Base-by-base conservation (phyloP, 2,797 vertebrate species). In the Enoplosus armatus region DNA sequence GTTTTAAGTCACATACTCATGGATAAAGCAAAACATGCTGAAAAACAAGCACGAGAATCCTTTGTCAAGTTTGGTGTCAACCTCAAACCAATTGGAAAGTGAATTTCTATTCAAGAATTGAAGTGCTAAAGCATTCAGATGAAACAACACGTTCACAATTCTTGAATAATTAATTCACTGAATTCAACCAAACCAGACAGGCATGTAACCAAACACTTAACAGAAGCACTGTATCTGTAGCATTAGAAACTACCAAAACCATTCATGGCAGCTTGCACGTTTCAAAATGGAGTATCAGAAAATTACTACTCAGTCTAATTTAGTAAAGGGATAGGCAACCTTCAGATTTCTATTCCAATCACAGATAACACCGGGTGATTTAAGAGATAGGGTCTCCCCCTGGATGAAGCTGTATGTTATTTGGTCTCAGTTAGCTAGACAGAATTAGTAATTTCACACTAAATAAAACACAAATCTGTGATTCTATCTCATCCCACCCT, bases 11-110 rank as follows among this genome's bases (percentile, higher is more conserved):
- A 77, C 43, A 59, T 53, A 55, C 24, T 72, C 26, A 71, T 54
- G 62, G n/a, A 56, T 45, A 66, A 66, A 82, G 39, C 20, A 74
- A 84, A 74, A 71, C 83, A 81, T 86, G 87, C 89, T 63, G 26
- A 24, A 84, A 72, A 76, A 60, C 56, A 58, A 61, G 61, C 66
- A 60, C 26, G 6, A 24, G 15, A 72, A 43, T 50, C 4, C 4
- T 53, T 2, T 6, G 8, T 67, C 35, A 84, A 31, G 74, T 85
- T 86, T 80, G 69, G 37, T 75, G n/a, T 79, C 20, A 60, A 62
- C 27, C 31, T 54, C 26, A 60, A 33, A 71, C 58, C 3, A n/a
- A 41, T 12, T 33, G 8, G 6, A 27, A 51, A 68, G 58, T 71
- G 63, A 82, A 77, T 67, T 76, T 20, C 16, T 45, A 55, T 72